Base-by-base conservation (phyloP, 1,140 invertebrate genomes). In the Conus ventricosus region DNA sequence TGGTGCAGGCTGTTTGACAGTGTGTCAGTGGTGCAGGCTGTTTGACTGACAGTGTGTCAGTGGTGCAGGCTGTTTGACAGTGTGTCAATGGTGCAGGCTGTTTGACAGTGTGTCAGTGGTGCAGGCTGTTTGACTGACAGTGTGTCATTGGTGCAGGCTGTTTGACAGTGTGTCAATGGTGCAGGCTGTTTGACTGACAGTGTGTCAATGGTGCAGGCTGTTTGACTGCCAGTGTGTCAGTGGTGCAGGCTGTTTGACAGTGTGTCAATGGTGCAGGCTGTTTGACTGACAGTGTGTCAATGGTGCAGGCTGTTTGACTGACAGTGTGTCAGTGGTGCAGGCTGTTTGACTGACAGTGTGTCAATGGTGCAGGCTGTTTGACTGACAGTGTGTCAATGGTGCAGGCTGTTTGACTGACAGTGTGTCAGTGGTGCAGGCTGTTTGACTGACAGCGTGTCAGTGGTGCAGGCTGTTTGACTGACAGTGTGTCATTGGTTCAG, bases 1-100 rank as follows among this genome's bases (percentile, higher is more conserved):
- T 23, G 20, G 7, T 84, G 82, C 71, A 87, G 85, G 85, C 39
- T 95, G 82, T 94, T 94, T 92, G 91, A 93, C 63, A 95, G 39
- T 39, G 39, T 39, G 39, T 39, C 39, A 39, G 3, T 39, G 39
- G 39, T 39, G 39, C 39, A 39, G 39, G 39, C 39, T 39, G 39
- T 39, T 39, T 39, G 39, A 39, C 39, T 39, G 39, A 39, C 3
- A 39, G 39, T 39, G 39, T 39, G 39, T 39, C 39, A 39, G 3
- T 39, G 39, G 3, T 39, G 39, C 39, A 39, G 39, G 39, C 3
- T 39, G 39, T 39, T 39, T 39, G 39, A 39, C 39, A 39, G 39
- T 39, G 39, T 39, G 39, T 39, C 39, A 39, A 3, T 39, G 39
- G 39, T 39, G 39, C 39, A 39, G 39, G 0, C 3, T 39, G 39